These are phyloP conservation scores for Amaurobius ferox DNA, from an alignment of 2,888 invertebrate species.

Conservation along the genomic window DNA sequence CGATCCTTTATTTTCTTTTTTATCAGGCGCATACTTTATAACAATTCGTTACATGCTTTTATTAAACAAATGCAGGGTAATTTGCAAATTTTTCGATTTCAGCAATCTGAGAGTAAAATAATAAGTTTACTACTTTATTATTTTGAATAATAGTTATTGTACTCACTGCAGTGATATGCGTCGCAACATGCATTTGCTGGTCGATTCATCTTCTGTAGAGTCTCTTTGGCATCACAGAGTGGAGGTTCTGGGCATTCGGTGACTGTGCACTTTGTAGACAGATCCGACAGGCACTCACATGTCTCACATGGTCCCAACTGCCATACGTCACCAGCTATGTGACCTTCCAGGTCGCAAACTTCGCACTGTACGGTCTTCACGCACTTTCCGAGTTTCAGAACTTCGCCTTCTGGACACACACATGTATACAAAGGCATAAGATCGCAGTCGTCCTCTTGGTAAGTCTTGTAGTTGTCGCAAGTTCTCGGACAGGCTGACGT, in stretches of 20 bases:
- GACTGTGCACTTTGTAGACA: slow-evolving; percentile 72
- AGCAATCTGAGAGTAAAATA: too few relatives aligned
- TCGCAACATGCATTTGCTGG: slow-evolving; percentile 68
- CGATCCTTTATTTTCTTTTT: too few relatives aligned
- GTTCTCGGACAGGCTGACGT: slow-evolving; percentile 83
- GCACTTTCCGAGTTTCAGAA: slow-evolving; percentile 85
- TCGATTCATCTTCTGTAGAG: slow-evolving; percentile 29
- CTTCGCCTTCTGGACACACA: slow-evolving; percentile 87
- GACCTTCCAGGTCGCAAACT: slow-evolving; percentile 56
- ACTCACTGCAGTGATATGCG: slow-evolving; percentile 68
- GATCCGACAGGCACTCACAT: slow-evolving; percentile 82
- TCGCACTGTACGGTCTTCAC: slow-evolving; percentile 82
- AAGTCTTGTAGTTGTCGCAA: slow-evolving; percentile 80
- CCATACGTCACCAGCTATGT: slow-evolving; percentile 82
- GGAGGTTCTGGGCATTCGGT: slow-evolving; percentile 69
- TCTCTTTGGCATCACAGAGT: slow-evolving; percentile 60
- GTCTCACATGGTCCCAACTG: slow-evolving; percentile 84
- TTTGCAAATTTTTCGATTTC: too few relatives aligned
- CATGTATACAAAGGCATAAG: slow-evolving; percentile 79
- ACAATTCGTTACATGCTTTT: too few relatives aligned
- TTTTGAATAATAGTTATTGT: too few relatives aligned
- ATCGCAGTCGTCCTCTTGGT: slow-evolving; percentile 28
- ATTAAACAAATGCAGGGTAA: too few relatives aligned
- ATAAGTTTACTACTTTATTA: too few relatives aligned
- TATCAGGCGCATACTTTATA: too few relatives aligned